Evolutionary conservation across 2,888 invertebrate species (phyloP), one percentile per base, ranked within the genome.

Genomic region (Agonopterix heracliana): DNA sequence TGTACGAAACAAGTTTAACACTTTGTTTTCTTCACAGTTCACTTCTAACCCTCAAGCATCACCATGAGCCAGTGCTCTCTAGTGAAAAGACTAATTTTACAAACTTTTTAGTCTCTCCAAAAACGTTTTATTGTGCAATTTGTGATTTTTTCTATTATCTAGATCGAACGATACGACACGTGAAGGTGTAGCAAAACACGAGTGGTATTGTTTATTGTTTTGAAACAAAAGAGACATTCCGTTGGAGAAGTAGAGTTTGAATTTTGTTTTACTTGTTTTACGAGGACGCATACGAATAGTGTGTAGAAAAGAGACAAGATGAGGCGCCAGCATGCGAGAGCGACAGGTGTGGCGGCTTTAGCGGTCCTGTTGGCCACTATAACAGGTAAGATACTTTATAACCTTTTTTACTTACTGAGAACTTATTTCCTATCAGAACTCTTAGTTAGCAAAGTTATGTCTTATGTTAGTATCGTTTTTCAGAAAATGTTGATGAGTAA

Each of bases 311-410:
- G 85, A 81, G 87, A 87, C 84, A 83, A 81, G 59, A 88, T 86
- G 87, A 79, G 69, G 77, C 72, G 72, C 63, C 68, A 71, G 54
- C 78, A 75, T 59, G 74, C 64, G 63, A 71, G 83, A 76, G 79
- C 75, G 85, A 86, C 87, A 87, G 87, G 88, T 88, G 88, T 80
- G 83, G 84, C 68, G 74, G 78, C 75, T 67, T 66, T 85, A 63
- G 83, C 78, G 70, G 72, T 86, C 62, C 68, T 87, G 68, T 77
- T 86, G 72, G 81, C 80, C 58, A 69, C 75, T 64, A 69, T 86
- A 79, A 72, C 88, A 88, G 88, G 88, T 88, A 86, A 74, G 60
- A 60, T 50, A 56, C 60, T 57, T 57, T 42, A 63, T 53, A 57
- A 58, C 59, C 51, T 61, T 40, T 44, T 47, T 10, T 10, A 44